A percentile compares a stretch with the other conserved stretches of the same genome.
phyloP scores from a whole-genome alignment of 2,113 vertebrate species.

The Pycnonotus jocosus region DNA sequence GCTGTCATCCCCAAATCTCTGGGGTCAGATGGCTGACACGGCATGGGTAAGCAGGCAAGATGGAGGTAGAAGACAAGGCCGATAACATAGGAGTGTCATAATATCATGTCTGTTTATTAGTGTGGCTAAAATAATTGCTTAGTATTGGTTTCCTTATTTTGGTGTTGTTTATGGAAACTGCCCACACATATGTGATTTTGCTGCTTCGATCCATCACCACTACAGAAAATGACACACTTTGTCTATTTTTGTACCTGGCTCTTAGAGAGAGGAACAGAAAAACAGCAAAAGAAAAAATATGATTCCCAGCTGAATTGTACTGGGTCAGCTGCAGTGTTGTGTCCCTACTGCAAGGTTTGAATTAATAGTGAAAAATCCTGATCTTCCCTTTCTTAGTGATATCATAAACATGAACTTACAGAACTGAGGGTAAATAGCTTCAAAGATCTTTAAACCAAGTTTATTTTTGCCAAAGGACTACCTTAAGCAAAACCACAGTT shows the following conservation, averaged over 20 bases:
- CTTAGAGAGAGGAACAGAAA: not conserved
- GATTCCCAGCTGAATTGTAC: not conserved
- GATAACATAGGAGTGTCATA: not conserved
- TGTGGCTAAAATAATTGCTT: not conserved
- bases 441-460: not conserved
- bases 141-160: not conserved
- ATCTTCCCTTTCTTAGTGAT: not conserved
- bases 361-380: not conserved
- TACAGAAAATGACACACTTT: not conserved
- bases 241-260: not conserved
- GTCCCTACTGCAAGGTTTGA: not conserved
- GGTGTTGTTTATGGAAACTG: not conserved
- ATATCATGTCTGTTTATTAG: not conserved
- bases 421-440: not conserved
- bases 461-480: not conserved
- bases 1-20: not conserved
- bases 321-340: not conserved
- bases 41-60: not conserved
- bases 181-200: not conserved
- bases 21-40: not conserved
- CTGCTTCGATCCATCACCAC: not conserved
- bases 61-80: not conserved
- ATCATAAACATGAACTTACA: not conserved
- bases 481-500: accelerated
- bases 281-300: not conserved